Conservation (phyloP, 2,797 vertebrate species). For the Myotis vivesi region DNA sequence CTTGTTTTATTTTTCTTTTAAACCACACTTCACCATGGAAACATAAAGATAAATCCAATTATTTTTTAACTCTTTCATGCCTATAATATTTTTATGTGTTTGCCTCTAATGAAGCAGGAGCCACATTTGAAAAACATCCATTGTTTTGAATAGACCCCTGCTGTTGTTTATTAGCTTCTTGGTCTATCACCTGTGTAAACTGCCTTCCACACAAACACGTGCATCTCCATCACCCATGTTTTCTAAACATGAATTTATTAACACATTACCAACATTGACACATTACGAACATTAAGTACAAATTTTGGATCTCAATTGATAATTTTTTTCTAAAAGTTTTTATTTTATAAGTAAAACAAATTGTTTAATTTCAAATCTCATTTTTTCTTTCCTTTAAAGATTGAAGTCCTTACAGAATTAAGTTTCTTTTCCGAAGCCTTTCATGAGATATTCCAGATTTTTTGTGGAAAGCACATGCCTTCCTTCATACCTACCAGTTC, state of each 20-base stretch:
- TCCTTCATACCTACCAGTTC: slow-evolving; percentile 80
- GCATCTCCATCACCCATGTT: neutral
- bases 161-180: neutral
- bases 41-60: slow-evolving; percentile 14
- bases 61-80: neutral
- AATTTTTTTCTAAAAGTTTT: neutral
- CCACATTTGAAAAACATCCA: neutral
- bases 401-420: slow-evolving; percentile 91
- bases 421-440: slow-evolving; percentile 90
- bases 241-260: neutral
- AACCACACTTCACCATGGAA: neutral
- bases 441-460: slow-evolving; percentile 87
- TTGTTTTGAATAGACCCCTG: neutral
- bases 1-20: slow-evolving; percentile 22
- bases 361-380: slow-evolving; percentile 4
- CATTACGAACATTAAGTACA: neutral
- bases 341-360: slow-evolving; percentile 43
- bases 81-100: neutral
- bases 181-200: neutral
- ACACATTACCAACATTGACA: neutral
- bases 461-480: slow-evolving; percentile 84
- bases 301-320: neutral
- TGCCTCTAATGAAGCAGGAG: neutral
- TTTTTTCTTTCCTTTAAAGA: slow-evolving; percentile 82
- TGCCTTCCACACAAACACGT: neutral